phyloP scores from a whole-genome alignment of 1,140 invertebrate genomes.

The Eupristina koningsbergeri region DNA sequence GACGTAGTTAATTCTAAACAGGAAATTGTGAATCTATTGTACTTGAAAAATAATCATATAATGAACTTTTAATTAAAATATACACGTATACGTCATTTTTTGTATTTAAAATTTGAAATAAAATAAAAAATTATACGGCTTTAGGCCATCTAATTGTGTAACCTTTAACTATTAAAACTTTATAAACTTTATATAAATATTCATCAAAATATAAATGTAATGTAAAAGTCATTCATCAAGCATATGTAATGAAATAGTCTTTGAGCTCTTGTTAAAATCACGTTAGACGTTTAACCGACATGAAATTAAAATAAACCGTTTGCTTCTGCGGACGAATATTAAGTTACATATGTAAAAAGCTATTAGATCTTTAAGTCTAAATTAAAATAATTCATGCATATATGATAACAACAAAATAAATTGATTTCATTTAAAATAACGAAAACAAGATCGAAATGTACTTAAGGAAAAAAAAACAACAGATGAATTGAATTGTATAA shows the following conservation, averaged over 20 bases:
- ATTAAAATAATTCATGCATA: conserved; percentile 52
- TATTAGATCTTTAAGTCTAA: conserved; percentile 60
- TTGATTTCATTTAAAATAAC: conserved; percentile 11
- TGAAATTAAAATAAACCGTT: conserved; percentile 53
- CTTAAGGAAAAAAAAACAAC: conserved; percentile 53
- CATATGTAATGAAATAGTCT: conserved; percentile 21
- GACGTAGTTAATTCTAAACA: background rate
- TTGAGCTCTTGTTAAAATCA: conserved; percentile 25
- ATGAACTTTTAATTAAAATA: no score
- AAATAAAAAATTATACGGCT: no score
- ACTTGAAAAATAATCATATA: background rate
- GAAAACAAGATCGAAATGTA: conserved; percentile 49
- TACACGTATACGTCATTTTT: no score
- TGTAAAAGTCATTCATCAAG: background rate
- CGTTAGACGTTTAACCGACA: conserved; percentile 22
- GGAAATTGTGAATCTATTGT: background rate
- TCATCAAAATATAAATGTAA: no score
- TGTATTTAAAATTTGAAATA: no score
- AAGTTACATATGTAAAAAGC: conserved; percentile 61
- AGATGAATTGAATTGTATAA: conserved; percentile 29
- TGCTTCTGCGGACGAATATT: conserved; percentile 67
- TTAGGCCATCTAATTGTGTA: no score
- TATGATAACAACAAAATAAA: conserved; percentile 46
- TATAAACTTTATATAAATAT: no score
- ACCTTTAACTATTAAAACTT: no score